These are phyloP conservation scores for Serilophus lunatus DNA, from an alignment of 2,113 vertebrate species.

Conservation along the genomic window DNA sequence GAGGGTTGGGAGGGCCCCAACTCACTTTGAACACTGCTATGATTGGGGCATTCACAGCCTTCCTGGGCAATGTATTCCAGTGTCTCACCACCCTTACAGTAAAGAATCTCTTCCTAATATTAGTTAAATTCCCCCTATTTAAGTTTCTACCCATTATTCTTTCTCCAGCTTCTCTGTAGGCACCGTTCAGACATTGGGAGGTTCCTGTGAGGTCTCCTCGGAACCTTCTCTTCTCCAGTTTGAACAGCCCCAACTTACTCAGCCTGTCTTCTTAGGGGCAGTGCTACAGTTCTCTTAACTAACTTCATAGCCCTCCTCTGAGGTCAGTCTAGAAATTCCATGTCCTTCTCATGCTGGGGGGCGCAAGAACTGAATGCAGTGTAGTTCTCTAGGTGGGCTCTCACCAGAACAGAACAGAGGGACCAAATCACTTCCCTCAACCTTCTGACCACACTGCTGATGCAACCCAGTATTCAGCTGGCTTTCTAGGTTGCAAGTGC, in stretches of 20 bases:
- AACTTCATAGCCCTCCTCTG: no score
- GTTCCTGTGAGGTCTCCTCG: neutral
- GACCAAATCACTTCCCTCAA: neutral
- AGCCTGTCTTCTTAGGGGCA: neutral
- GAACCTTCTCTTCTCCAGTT: neutral
- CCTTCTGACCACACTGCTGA: neutral
- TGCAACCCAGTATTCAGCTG: fast-evolving
- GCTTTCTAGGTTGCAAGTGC: neutral
- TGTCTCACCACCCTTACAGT: neutral
- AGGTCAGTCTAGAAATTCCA: neutral
- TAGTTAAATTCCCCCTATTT: neutral
- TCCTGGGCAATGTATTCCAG: neutral
- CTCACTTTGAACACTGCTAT: neutral
- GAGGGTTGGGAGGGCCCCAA: neutral
- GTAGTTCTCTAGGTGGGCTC: neutral
- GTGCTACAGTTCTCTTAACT: neutral
- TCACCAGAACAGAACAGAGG: neutral
- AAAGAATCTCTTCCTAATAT: neutral
- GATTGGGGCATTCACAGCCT: neutral
- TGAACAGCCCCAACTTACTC: neutral
- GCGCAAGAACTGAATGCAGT: neutral
- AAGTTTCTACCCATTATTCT: neutral
- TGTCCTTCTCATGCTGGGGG: no score
- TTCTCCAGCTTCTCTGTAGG: neutral
- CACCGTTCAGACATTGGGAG: neutral